Evolutionary conservation across 2,113 vertebrate genomes (phyloP), one percentile per base, ranked within the genome.

Genomic region (Plecturocebus donacophilus): DNA sequence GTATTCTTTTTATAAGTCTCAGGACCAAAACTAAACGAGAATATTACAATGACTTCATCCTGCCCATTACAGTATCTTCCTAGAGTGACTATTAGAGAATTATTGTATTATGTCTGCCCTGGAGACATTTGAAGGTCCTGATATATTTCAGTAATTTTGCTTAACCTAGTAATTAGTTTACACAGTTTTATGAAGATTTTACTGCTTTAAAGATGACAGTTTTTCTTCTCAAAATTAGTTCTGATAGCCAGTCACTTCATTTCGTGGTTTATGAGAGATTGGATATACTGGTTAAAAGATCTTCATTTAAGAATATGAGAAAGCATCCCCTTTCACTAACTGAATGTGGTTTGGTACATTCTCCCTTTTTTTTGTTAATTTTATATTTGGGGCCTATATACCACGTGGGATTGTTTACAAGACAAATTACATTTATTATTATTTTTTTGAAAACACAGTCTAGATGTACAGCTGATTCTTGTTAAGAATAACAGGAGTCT

Each of bases 91-190:
- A 10, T 75, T 75, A 1, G 32, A 92, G 61, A 96, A 90, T 95
- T 66, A 92, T 16, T 64, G 13, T 42, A 76, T 87, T 77, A 70
- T 58, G 77, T 83, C 87, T 94, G 92, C 94, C 98, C 94, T 70
- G 66, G 76, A 92, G 96, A 95, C 77, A 87, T 87, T 2, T 4
- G 61, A 89, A 89, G 87, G 90, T 52, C 87, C 92, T 75, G 42
- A 32, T 89, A 56, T 75, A 92, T 88, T 90, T 77, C 81, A 88
- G 42, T 6, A 85, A 90, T 79, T 96, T 97, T 84, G 90, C 87
- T 98, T 97, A 96, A 97, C 71, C 85, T 79, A 23, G 79, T 97
- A 97, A 97, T 97, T 97, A 96, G 96, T 98, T 98, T 96, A 97
- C 87, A 87, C 94, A 47, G 81, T 83, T 97, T 95, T 95, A 96